These are phyloP conservation scores for Mastomys natalensis DNA, from an alignment of 2,113 vertebrate species.

Conservation along the genomic window DNA sequence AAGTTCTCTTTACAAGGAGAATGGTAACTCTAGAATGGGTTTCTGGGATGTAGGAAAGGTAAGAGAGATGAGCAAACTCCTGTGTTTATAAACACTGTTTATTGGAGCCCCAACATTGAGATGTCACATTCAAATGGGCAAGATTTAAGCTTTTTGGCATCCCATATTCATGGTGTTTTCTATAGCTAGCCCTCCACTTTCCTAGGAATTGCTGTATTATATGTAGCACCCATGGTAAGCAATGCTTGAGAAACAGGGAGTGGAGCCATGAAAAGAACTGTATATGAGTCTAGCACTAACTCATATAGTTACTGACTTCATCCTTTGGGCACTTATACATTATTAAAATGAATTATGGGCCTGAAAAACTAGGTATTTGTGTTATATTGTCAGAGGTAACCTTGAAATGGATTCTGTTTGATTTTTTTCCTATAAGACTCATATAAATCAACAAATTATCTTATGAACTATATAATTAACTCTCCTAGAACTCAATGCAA, in stretches of 20 bases:
- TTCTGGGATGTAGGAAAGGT: not conserved
- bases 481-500: slow-evolving; percentile 39
- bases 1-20: not conserved
- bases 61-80: not conserved
- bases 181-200: not conserved
- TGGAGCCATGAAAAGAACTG: not conserved
- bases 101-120: not conserved
- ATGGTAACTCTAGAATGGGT: not conserved
- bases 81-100: too few species aligned
- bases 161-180: not conserved
- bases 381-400: not conserved
- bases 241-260: slow-evolving; percentile 20
- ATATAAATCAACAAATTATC: slow-evolving; percentile 42
- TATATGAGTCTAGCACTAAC: not conserved
- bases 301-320: not conserved
- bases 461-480: slow-evolving; percentile 10
- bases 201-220: not conserved
- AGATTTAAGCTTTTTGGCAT: not conserved
- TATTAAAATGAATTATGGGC: not conserved
- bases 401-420: not conserved
- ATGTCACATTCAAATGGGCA: not conserved
- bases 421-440: slow-evolving; percentile 11
- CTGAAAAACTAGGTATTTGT: not conserved
- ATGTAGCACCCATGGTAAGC: not conserved
- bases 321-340: not conserved